phyloP scores from a whole-genome alignment of 2,888 invertebrate species.

The Acanthosepion lycidas region DNA sequence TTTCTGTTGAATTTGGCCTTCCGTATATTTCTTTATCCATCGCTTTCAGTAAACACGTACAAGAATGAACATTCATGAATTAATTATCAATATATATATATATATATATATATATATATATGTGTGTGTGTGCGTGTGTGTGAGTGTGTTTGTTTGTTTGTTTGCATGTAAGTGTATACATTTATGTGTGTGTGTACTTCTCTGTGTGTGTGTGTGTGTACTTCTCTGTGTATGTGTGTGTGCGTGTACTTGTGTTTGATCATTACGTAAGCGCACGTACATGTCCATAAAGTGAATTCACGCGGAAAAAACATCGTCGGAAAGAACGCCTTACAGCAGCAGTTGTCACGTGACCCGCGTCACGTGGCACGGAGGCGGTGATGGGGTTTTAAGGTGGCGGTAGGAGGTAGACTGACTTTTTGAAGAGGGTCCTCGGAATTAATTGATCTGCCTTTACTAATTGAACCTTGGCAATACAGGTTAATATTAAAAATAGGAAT shows the following conservation, averaged over 20 bases:
- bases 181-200: constrained; percentile 41
- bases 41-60: background rate
- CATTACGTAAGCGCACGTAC: background rate
- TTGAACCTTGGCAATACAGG: background rate
- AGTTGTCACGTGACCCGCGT: background rate
- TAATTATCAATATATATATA: background rate
- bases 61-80: background rate
- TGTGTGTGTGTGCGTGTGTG: constrained; percentile 47
- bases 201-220: constrained; percentile 40
- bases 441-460: background rate
- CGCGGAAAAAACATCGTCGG: constrained; percentile 11
- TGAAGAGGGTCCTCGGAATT: background rate
- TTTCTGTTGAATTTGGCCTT: background rate
- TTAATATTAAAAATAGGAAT: background rate
- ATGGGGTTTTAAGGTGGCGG: background rate
- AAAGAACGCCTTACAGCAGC: constrained; percentile 14
- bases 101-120: background rate
- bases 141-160: constrained; percentile 15
- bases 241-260: constrained; percentile 34
- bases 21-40: background rate
- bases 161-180: background rate
- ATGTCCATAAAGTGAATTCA: constrained; percentile 11
- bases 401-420: constrained; percentile 33
- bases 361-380: background rate
- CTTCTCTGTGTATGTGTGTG: constrained; percentile 41